phyloP scores from a whole-genome alignment of 2,797 vertebrate species.

The Smutsia gigantea region DNA sequence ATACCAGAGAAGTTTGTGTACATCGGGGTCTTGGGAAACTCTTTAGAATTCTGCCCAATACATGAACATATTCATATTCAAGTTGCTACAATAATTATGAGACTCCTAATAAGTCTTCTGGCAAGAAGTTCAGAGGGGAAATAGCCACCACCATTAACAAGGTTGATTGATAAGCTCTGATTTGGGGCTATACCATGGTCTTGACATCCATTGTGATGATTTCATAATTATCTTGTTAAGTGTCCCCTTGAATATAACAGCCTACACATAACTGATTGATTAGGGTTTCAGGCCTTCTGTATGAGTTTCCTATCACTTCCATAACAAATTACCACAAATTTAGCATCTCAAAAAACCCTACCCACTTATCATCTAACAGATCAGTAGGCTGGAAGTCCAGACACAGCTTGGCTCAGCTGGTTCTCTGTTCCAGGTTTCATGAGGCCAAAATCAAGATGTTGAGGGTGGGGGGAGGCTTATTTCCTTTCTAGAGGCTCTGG shows the following conservation, averaged over 20 bases:
- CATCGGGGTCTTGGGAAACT: background rate
- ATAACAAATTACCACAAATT: background rate
- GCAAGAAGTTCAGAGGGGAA: background rate
- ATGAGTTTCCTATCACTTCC: background rate
- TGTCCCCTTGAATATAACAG: background rate
- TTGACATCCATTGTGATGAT: background rate
- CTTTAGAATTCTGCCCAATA: background rate
- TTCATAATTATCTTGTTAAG: background rate
- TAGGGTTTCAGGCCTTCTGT: background rate
- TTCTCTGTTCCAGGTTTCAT: background rate
- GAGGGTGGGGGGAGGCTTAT: too few species aligned
- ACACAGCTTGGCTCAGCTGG: background rate
- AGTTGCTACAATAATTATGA: background rate
- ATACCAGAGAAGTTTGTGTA: background rate
- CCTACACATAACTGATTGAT: background rate
- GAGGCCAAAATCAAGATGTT: background rate
- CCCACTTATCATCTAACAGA: background rate
- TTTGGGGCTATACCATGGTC: background rate
- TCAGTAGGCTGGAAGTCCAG: background rate
- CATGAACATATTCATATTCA: background rate
- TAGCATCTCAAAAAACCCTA: background rate
- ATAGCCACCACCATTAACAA: background rate
- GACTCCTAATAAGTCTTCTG: background rate
- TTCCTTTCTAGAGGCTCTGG: background rate
- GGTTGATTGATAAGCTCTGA: background rate